A percentile compares a stretch with the other conserved stretches of the same genome.
Evolutionary conservation across 2,888 invertebrate species (phyloP).

Genomic region (Acholoe squamosa): DNA sequence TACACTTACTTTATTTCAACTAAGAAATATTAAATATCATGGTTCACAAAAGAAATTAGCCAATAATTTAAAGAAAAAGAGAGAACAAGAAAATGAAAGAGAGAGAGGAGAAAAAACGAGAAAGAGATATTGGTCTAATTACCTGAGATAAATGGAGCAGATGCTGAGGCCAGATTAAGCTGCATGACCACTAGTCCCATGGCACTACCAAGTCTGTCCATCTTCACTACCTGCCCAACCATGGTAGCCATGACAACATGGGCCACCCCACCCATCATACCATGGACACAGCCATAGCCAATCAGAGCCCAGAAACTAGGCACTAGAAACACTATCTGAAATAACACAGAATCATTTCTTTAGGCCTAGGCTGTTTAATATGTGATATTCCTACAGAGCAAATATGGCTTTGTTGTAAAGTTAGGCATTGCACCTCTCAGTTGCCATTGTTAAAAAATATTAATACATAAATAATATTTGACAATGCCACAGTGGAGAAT

Average conservation of each 20-base stretch:
- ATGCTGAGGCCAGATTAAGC: slow-evolving; percentile 5
- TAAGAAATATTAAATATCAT: no score
- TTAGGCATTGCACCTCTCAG: no score
- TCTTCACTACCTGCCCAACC: not conserved
- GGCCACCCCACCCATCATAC: slow-evolving; percentile 34
- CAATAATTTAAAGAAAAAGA: not conserved
- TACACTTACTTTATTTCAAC: no score
- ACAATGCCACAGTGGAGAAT: no score
- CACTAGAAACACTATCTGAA: slow-evolving; percentile 26
- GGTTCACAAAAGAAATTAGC: no score
- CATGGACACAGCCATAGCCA: not conserved
- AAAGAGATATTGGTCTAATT: not conserved
- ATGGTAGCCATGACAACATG: slow-evolving; percentile 40
- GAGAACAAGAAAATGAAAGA: not conserved
- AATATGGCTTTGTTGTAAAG: no score
- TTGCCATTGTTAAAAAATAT: no score
- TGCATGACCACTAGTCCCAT: slow-evolving; percentile 59
- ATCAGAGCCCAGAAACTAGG: not conserved
- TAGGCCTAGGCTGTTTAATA: no score
- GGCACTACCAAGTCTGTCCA: slow-evolving; percentile 41
- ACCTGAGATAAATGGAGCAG: slow-evolving; percentile 40
- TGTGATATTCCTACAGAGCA: no score
- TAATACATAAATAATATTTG: no score
- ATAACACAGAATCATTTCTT: not conserved
- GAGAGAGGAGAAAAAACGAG: not conserved